phyloP scores from a whole-genome alignment of 2,888 invertebrate species.

The Zygogramma bicolorata region DNA sequence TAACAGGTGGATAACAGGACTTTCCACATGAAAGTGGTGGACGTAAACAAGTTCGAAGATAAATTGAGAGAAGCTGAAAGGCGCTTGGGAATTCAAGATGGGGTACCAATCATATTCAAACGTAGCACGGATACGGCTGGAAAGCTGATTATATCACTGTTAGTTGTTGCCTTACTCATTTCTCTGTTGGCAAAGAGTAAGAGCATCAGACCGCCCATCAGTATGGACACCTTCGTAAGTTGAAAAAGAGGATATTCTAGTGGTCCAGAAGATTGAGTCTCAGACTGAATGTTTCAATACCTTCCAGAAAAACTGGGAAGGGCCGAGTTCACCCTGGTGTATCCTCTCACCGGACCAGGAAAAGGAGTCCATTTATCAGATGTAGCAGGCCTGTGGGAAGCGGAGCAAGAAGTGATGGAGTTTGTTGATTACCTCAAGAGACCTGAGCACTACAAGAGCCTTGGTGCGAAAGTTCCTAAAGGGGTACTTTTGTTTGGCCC shows the following conservation, averaged over 20 bases:
- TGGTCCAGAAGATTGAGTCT: background rate
- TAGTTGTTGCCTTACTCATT: constrained; percentile 76
- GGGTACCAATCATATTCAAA: constrained; percentile 87
- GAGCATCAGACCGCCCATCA: constrained; percentile 76
- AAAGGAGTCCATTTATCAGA: constrained; percentile 93
- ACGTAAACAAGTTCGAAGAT: constrained; percentile 88
- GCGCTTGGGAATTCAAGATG: constrained; percentile 83
- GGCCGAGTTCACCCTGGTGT: constrained; percentile 92
- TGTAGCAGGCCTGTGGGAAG: constrained; percentile 95
- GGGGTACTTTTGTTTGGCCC: constrained; percentile 95
- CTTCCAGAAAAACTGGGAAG: constrained; percentile 86
- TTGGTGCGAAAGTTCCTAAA: constrained; percentile 92
- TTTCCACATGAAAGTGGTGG: constrained; percentile 88
- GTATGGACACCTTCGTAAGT: constrained; percentile 84
- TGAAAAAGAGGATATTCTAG: background rate
- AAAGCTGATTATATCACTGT: constrained; percentile 76
- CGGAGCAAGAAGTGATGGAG: constrained; percentile 96
- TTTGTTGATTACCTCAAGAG: constrained; percentile 97
- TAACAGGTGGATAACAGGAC: constrained; percentile 74
- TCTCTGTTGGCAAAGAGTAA: constrained; percentile 77
- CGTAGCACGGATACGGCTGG: constrained; percentile 81
- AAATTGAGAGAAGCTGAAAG: constrained; percentile 89
- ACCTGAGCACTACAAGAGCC: constrained; percentile 87
- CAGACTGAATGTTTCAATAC: background rate
- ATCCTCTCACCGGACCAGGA: constrained; percentile 85